These are phyloP conservation scores for Nannoperca obscura DNA, from an alignment of 2,797 vertebrate species.

Conservation along the genomic window DNA sequence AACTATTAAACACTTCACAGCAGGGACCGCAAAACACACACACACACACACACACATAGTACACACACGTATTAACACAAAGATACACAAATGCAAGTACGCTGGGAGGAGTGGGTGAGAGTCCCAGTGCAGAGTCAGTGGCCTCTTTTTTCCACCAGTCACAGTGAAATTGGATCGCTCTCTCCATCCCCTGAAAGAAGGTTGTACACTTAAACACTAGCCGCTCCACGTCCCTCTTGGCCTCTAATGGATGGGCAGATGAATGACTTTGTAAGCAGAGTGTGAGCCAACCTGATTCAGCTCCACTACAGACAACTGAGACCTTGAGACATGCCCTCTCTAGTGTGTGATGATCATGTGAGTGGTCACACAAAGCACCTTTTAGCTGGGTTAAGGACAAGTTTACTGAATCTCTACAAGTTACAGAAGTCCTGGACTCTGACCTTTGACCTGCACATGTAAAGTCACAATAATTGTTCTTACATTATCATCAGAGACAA, in stretches of 20 bases:
- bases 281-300: slow-evolving; percentile 53
- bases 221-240: slow-evolving; percentile 28
- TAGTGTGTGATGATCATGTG: neutral
- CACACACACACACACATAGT: slow-evolving; percentile 28
- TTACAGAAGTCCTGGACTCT: neutral
- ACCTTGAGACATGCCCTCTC: slow-evolving; percentile 28
- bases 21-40: slow-evolving; percentile 51
- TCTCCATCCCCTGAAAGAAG: slow-evolving; percentile 48
- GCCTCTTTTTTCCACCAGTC: slow-evolving; percentile 65
- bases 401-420: neutral
- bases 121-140: slow-evolving; percentile 69
- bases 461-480: neutral
- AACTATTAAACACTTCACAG: slow-evolving; percentile 81
- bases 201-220: slow-evolving; percentile 58
- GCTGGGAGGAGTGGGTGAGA: slow-evolving; percentile 37
- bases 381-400: slow-evolving; percentile 14
- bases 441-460: slow-evolving; percentile 16
- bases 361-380: neutral
- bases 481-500: neutral
- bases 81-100: slow-evolving; percentile 60
- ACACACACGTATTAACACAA: slow-evolving; percentile 35
- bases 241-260: slow-evolving; percentile 43
- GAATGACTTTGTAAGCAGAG: slow-evolving; percentile 62
- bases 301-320: slow-evolving; percentile 43
- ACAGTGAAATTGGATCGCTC: slow-evolving; percentile 78